Percentiles rank a stretch among this genome's conserved stretches.
Evolutionary conservation across 53 echinoderm and acorn worm genomes (phyloP).

Genomic region (Actinopyga echinites): DNA sequence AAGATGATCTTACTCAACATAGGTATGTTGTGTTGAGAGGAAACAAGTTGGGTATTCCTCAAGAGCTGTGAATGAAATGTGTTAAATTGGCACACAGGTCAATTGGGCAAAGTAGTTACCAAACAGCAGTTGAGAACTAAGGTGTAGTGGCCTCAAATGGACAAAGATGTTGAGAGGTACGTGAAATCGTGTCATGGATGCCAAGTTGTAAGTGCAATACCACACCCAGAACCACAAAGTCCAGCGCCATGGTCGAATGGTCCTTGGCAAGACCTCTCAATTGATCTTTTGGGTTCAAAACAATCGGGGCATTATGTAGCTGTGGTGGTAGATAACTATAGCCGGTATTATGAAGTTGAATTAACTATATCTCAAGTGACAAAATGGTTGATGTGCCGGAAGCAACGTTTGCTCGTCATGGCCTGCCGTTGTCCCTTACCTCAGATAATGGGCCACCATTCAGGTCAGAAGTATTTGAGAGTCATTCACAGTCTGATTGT

Average conservation of each 20-base stretch:
- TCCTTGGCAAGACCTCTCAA: conserved; percentile 41
- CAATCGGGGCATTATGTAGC: conserved; percentile 45
- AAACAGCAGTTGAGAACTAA: conserved; percentile 60
- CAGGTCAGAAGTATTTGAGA: conserved; percentile 38
- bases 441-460: conserved; percentile 61
- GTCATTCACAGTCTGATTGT: neutral
- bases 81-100: conserved; percentile 48
- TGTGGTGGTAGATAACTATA: conserved; percentile 52
- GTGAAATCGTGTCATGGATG: conserved; percentile 50
- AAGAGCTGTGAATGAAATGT: conserved; percentile 28
- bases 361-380: conserved; percentile 43
- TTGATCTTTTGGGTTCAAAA: neutral
- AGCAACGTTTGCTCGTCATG: conserved; percentile 37
- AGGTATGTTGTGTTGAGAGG: conserved; percentile 35
- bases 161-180: conserved; percentile 55
- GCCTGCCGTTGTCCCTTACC: conserved; percentile 10
- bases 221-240: conserved; percentile 5
- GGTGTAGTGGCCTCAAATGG: conserved; percentile 63
- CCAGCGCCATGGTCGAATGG: neutral
- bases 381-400: conserved; percentile 49
- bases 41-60: neutral
- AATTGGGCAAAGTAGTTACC: conserved; percentile 52
- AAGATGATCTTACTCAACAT: conserved; percentile 2
- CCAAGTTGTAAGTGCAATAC: neutral
- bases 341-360: conserved; percentile 50